Base-by-base conservation (phyloP, 2,888 invertebrate species). In the Euplexia lucipara region DNA sequence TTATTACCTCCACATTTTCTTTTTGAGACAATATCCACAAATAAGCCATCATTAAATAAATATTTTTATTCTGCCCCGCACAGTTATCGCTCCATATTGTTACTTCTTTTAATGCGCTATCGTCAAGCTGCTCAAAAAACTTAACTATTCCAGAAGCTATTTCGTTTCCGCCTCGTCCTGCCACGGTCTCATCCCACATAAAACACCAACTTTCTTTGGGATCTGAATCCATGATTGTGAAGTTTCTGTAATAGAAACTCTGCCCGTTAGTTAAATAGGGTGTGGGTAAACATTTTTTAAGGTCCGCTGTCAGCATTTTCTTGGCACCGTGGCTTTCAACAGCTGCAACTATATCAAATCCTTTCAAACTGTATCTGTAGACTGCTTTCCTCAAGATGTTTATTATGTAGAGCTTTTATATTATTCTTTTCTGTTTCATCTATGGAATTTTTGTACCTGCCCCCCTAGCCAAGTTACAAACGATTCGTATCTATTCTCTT, bases 101-200 rank as follows among this genome's bases (percentile, higher is more conserved):
- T 35, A 34, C 34, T 22, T 56, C 42, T 56, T 45, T 56, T 22
- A 45, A 22, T 5, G 20, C 35, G 14, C 8, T 35, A 49, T 35
- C 26, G 7, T 34, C 14, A 14, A 49, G 35, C 35, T 49, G 49
- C 20, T 49, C 49, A 45, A 56, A 56, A 56, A 20, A 62, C 18
- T 48, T 62, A 35, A 34, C 32, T 54, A 54, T 54, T 45, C 62
- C 53, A 16, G 54, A 62, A 10, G 42, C 53, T 20, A 62, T 53
- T 39, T 61, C 61, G 41, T 61, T 62, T 4, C 61, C 61, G 10
- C 61, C 61, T 10, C 42, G 52, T 1, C 54, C 62, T 53, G 62
- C 47, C 37, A 48, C 37, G 14, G 22, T 39, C 39, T 62, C 41
- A 41, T 53, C 47, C 61, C 61, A 54, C 48, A 62, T 48, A 51